Conservation (phyloP, 2,113 vertebrate species). For the Dicerorhinus sumatrensis region DNA sequence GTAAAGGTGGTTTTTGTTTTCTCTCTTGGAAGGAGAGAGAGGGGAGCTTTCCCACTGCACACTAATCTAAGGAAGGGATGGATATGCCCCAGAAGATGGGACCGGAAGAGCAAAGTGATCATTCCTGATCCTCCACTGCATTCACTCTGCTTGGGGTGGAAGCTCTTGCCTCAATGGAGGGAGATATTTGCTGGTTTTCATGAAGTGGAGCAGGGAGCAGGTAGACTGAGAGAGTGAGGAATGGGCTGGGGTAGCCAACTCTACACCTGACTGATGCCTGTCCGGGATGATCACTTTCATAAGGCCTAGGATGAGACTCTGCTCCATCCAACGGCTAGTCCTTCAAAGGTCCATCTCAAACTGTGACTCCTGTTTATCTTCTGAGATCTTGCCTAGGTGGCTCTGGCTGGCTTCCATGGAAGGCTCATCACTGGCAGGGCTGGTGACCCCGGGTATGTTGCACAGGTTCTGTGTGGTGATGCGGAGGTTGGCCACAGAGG, state of each 20-base stretch:
- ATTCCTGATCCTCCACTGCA: neutral
- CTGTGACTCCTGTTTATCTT: slow-evolving; percentile 81
- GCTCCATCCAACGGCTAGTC: neutral
- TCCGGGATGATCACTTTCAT: neutral
- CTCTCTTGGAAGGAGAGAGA: neutral
- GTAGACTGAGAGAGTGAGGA: neutral
- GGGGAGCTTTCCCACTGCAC: neutral
- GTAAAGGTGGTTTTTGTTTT: neutral
- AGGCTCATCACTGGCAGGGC: slow-evolving; percentile 80
- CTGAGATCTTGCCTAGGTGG: slow-evolving; percentile 20
- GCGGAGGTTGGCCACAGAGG: slow-evolving; percentile 89
- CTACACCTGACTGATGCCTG: neutral
- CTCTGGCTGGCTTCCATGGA: slow-evolving; percentile 72
- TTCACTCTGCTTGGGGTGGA: neutral
- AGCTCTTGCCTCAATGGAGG: neutral
- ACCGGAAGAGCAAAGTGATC: neutral
- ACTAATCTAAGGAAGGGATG: neutral
- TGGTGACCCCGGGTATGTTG: slow-evolving; percentile 91
- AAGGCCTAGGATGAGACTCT: neutral
- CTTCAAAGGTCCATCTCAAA: slow-evolving; percentile 73
- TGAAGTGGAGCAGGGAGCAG: neutral
- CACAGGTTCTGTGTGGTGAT: slow-evolving; percentile 85
- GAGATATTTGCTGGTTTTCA: neutral
- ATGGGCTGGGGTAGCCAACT: neutral
- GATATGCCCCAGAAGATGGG: too few species aligned